phyloP scores from a whole-genome alignment of 2,113 vertebrate genomes.

The Aspiorhynchus laticeps region DNA sequence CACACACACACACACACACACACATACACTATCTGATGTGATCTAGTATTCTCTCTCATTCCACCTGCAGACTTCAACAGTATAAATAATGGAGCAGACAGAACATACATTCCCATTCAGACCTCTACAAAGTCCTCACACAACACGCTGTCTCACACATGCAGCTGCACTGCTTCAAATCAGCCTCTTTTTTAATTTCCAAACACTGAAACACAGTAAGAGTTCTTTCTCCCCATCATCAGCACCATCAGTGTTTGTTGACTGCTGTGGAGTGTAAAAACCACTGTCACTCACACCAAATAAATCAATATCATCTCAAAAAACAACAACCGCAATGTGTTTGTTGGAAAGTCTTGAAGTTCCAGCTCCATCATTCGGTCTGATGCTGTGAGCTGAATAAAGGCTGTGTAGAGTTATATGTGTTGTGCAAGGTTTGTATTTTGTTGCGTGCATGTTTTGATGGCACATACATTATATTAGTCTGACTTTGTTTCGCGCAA shows the following conservation, averaged over 20 bases:
- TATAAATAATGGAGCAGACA: constrained; percentile 31
- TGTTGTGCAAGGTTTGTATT: no score
- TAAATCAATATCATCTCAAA: background rate
- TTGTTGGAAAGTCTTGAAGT: background rate
- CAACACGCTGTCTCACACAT: constrained; percentile 22
- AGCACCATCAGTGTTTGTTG: background rate
- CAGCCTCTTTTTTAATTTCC: background rate
- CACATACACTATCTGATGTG: constrained; percentile 32
- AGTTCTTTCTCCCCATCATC: background rate
- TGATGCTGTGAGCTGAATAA: background rate
- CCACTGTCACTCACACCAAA: background rate
- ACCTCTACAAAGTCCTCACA: background rate
- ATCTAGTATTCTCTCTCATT: constrained; percentile 53
- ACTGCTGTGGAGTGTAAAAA: background rate
- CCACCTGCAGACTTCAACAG: constrained; percentile 39
- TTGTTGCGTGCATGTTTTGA: no score
- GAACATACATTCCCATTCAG: constrained; percentile 38
- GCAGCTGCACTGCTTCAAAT: background rate
- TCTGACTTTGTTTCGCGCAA: no score
- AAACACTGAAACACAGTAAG: background rate
- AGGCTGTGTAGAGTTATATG: background rate
- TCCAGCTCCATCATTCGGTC: background rate
- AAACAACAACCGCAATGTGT: background rate
- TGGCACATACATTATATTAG: background rate
- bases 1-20: background rate